Base-by-base conservation (phyloP, 37 sponge, comb jelly and placozoan species). In the Haliclona indistincta region DNA sequence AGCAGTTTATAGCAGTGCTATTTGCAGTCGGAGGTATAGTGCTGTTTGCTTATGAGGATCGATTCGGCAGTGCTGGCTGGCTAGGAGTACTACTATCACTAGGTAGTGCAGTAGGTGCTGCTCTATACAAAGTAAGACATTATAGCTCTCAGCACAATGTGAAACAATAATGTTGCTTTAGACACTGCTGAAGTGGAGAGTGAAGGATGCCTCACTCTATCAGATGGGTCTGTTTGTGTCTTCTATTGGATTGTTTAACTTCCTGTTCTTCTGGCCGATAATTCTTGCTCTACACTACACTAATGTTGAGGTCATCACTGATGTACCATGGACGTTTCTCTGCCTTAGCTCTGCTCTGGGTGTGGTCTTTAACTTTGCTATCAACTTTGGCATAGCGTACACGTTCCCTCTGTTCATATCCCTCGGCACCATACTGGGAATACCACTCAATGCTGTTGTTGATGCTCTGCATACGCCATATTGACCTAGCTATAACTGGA, bases 371-470 rank as follows among this genome's bases (percentile, higher is more conserved):
- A 91, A 95, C 45, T 95, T 95, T 55, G 60, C 75, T 56, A 91
- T 95, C 67, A 91, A 90, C 67, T 95, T 95, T 80, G 95, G 95
- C 2, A 91, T 95, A 61, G 93, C 93, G 11, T 95, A 83, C 67
- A 95, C 95, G 7, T 95, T 82, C 56, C 95, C 95, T 0, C 73
- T 95, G 20, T 95, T 95, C 67, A 95, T 95, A 54, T 95, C 95
- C 1, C 68, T 95, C 23, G 95, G 95, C 4, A 95, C 95, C 26
- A 63, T 95, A 2, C 68, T 95, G 39, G 95, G 95, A 0, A 91
- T 95, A 23, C 95, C 95, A 10, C 10, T 95, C 7, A 95, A 88
- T 91, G 95, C 95, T 8, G 2, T 88, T 0, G 43, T 90, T 19
- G 95, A 95, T 58, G 26, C 34, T 2, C 2, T n/a, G 75, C 0